Conservation (phyloP, 2,113 vertebrate species). For the Mormyrus lacerda region DNA sequence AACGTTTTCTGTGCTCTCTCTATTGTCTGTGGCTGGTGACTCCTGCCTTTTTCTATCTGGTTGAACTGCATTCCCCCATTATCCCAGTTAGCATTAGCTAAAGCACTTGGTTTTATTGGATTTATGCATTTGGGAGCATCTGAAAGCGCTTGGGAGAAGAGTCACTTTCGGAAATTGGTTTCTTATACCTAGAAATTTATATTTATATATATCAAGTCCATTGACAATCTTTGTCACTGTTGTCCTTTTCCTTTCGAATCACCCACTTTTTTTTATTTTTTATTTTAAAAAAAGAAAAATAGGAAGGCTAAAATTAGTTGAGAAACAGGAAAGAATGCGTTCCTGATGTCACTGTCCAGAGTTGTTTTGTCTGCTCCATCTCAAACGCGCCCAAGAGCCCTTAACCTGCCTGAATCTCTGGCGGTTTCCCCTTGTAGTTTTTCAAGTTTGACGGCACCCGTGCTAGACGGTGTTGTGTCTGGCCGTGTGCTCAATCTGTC, state of each 20-base stretch:
- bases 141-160: background rate
- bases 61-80: background rate
- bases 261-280: background rate
- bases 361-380: conserved; percentile 9
- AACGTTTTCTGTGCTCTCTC: background rate
- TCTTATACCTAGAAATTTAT: background rate
- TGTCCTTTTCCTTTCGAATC: background rate
- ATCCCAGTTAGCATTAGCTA: background rate
- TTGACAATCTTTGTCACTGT: background rate
- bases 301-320: background rate
- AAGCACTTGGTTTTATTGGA: background rate
- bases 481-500: conserved; percentile 8
- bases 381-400: background rate
- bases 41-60: background rate
- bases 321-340: background rate
- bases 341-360: background rate
- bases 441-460: conserved; percentile 20
- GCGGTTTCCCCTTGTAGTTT: conserved; percentile 14
- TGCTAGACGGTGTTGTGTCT: conserved; percentile 29
- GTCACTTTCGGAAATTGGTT: background rate
- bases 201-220: background rate
- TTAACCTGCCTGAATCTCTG: conserved; percentile 13
- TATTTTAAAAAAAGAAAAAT: background rate
- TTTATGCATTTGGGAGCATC: background rate
- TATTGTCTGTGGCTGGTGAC: background rate